Percentiles rank a stretch among this genome's conserved stretches.
Conservation (phyloP, 2,113 vertebrate genomes). For the Rhabdomys dilectus region DNA sequence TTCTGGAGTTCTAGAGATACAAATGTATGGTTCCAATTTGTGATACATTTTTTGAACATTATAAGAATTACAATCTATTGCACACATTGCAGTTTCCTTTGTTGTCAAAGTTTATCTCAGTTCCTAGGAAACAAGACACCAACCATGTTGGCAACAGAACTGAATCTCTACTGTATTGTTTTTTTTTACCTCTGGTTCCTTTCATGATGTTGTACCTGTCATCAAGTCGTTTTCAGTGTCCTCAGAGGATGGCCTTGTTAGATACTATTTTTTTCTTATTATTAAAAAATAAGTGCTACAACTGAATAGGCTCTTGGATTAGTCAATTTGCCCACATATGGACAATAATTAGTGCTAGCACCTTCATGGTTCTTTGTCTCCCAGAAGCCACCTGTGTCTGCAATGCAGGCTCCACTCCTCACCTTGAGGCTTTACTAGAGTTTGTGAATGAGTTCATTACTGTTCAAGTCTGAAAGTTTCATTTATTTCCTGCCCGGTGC, state of each 20-base stretch:
- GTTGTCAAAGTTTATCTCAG: neutral
- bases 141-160: neutral
- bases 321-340: constrained; percentile 18
- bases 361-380: neutral
- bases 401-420: neutral
- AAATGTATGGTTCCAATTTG: neutral
- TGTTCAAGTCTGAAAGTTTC: neutral
- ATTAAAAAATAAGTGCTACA: constrained; percentile 40
- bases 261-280: neutral
- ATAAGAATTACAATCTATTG: neutral
- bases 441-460: neutral
- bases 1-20: neutral
- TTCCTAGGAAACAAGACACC: neutral
- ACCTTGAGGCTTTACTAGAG: neutral
- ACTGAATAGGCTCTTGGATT: neutral
- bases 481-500: neutral
- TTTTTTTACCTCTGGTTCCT: neutral
- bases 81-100: neutral
- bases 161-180: neutral
- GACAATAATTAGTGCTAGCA: neutral
- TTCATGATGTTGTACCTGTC: neutral
- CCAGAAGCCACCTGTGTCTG: neutral
- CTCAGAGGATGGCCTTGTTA: neutral
- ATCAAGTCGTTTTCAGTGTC: neutral
- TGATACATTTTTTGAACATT: neutral